phyloP scores from a whole-genome alignment of 1,140 invertebrate species.

The Drosophila pachea region DNA sequence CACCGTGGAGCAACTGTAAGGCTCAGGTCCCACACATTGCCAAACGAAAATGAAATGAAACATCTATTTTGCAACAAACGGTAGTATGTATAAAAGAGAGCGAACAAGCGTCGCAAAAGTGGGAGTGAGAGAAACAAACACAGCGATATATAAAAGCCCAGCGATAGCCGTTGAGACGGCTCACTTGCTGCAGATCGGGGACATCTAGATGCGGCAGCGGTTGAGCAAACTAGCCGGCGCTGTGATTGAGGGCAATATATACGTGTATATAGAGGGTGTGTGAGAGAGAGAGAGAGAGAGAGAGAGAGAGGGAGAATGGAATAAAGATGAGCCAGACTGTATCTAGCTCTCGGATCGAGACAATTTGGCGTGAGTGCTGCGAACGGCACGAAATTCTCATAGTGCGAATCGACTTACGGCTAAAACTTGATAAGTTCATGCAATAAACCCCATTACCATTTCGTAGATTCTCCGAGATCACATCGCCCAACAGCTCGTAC shows the following conservation, averaged over 20 bases:
- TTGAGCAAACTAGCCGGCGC: slow-evolving; percentile 16
- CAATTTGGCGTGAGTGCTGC: not conserved
- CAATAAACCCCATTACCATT: slow-evolving; percentile 27
- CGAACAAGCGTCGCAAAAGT: slow-evolving; percentile 16
- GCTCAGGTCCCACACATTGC: too few species aligned
- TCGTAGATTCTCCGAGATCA: slow-evolving; percentile 33
- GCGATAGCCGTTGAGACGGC: not conserved
- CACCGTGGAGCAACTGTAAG: too few species aligned
- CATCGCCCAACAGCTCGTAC: too few species aligned
- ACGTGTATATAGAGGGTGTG: not conserved
- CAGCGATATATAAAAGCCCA: slow-evolving; percentile 31
- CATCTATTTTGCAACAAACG: too few species aligned
- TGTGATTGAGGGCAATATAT: not conserved
- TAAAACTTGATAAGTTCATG: not conserved
- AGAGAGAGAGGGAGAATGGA: not conserved
- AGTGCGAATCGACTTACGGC: slow-evolving; percentile 25
- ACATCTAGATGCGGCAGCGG: slow-evolving; percentile 46
- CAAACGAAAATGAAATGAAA: too few species aligned
- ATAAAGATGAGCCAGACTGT: not conserved
- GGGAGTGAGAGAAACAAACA: not conserved
- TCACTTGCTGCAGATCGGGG: slow-evolving; percentile 7
- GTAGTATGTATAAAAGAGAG: not conserved
- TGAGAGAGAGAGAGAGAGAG: not conserved
- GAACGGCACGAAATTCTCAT: slow-evolving; percentile 25
- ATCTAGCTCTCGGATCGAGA: not conserved